Percentiles rank a stretch among this genome's conserved stretches.
phyloP scores from a whole-genome alignment of 2,888 invertebrate genomes.

The Netelia virgata region DNA sequence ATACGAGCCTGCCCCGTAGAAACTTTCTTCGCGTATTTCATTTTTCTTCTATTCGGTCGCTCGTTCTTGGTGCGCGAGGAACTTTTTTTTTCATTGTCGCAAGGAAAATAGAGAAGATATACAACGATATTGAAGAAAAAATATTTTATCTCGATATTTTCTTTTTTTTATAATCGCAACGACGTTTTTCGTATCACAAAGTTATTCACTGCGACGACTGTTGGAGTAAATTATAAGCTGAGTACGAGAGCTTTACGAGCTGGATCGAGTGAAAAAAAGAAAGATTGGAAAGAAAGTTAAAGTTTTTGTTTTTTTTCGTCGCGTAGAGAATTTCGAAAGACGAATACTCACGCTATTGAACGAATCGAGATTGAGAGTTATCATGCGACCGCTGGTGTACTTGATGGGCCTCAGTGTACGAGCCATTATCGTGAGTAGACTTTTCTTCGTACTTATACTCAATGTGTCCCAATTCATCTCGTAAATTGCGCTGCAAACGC shows the following conservation, averaged over 20 bases:
- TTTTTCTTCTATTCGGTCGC: background rate
- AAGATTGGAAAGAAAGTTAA: constrained; percentile 2
- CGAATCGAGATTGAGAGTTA: constrained; percentile 44
- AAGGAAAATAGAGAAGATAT: background rate
- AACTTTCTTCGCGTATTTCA: background rate
- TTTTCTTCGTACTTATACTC: constrained; percentile 30
- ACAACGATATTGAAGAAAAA: background rate
- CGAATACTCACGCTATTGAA: constrained; percentile 33
- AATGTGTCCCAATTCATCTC: constrained; percentile 70
- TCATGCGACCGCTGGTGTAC: constrained; percentile 34
- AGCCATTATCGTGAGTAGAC: constrained; percentile 64
- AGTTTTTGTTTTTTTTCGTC: too few relatives aligned
- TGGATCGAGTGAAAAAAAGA: constrained; percentile 47
- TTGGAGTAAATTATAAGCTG: constrained; percentile 74
- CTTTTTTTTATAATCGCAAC: background rate
- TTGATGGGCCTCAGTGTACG: constrained; percentile 54
- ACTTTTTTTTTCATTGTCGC: background rate
- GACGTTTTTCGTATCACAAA: background rate
- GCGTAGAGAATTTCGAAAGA: too few relatives aligned
- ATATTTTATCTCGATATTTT: background rate
- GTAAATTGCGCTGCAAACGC: constrained; percentile 65
- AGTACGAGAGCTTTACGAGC: constrained; percentile 75
- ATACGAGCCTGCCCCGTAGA: background rate
- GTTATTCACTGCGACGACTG: constrained; percentile 44
- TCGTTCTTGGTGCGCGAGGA: background rate